phyloP scores from a whole-genome alignment of 2,888 invertebrate species.

The Tipula unca region DNA sequence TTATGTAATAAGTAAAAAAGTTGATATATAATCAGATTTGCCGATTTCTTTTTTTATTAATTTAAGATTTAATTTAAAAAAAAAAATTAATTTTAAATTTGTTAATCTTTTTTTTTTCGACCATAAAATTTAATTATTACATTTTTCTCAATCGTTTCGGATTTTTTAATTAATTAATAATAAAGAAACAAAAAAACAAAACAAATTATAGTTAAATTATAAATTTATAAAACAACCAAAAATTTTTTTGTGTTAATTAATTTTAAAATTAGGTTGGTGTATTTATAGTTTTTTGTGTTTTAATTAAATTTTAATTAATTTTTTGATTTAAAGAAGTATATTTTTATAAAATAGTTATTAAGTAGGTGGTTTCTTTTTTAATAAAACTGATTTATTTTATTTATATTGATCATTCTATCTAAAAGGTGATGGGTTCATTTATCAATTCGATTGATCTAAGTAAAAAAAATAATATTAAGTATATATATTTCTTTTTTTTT shows the following conservation, averaged over 20 bases:
- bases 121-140: slow-evolving; percentile 14
- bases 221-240: not conserved
- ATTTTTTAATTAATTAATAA: not conserved
- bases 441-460: slow-evolving; percentile 17
- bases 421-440: slow-evolving; percentile 18
- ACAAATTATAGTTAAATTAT: not conserved
- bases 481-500: not conserved
- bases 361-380: not conserved
- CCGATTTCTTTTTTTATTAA: slow-evolving; percentile 15
- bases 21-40: slow-evolving; percentile 20
- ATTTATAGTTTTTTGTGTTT: not conserved
- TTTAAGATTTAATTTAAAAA: not conserved
- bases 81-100: not conserved
- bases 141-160: not conserved
- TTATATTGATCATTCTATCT: not conserved
- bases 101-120: not conserved
- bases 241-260: not conserved
- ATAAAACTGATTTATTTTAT: not conserved
- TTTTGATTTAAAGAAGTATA: slow-evolving; percentile 8
- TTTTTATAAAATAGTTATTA: not conserved
- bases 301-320: not conserved
- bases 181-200: not conserved
- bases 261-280: not conserved
- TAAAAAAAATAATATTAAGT: not conserved
- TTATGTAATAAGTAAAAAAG: slow-evolving; percentile 43